Evolutionary conservation across 2,888 invertebrate genomes (phyloP).

Genomic region (Macrophya annulata): DNA sequence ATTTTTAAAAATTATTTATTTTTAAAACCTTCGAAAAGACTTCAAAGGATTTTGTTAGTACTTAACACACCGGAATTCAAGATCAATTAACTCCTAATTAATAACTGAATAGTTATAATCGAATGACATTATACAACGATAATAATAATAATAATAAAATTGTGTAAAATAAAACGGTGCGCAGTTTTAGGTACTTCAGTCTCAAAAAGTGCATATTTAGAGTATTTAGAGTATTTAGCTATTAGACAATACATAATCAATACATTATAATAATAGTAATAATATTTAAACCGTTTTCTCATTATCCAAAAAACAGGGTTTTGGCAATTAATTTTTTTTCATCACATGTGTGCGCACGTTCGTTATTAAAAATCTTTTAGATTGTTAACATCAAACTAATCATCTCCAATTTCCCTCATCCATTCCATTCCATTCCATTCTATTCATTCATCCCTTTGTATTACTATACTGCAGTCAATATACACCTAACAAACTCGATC

Average conservation of each 20-base stretch:
- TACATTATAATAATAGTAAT: neutral
- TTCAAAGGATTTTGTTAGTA: too few relatives aligned
- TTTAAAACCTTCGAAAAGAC: too few relatives aligned
- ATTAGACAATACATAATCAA: slow-evolving; percentile 8
- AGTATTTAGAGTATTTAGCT: slow-evolving; percentile 67
- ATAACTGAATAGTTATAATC: slow-evolving; percentile 19
- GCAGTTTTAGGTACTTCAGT: slow-evolving; percentile 73
- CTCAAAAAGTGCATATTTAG: slow-evolving; percentile 73
- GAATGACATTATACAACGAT: slow-evolving; percentile 44
- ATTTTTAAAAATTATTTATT: neutral
- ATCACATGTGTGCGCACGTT: slow-evolving; percentile 66
- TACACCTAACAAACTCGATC: neutral
- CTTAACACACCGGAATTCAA: neutral
- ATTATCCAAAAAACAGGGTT: slow-evolving; percentile 62
- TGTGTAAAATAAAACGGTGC: slow-evolving; percentile 59
- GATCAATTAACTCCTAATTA: slow-evolving; percentile 14
- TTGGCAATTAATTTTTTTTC: slow-evolving; percentile 71
- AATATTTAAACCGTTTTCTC: slow-evolving; percentile 57
- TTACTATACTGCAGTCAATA: neutral
- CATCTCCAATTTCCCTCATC: neutral
- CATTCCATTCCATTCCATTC: neutral
- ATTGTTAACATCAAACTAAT: neutral
- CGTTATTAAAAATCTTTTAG: slow-evolving; percentile 55
- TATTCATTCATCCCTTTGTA: neutral
- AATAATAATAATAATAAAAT: slow-evolving; percentile 56